Base-by-base conservation (phyloP, 2,888 invertebrate genomes). In the Cantharis lateralis region DNA sequence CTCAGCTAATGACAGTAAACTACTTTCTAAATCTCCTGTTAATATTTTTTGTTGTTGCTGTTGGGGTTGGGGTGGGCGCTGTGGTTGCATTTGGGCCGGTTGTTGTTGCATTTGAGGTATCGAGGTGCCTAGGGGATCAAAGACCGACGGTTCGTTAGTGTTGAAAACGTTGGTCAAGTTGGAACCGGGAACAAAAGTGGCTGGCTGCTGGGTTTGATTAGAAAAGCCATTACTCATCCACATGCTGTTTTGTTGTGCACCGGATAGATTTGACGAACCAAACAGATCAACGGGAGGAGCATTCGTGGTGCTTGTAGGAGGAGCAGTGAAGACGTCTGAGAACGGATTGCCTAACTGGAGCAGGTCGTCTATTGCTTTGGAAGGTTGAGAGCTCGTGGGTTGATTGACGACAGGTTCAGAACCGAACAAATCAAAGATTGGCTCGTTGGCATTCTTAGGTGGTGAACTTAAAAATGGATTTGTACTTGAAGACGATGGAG, bases 1-100 rank as follows among this genome's bases (percentile, higher is more conserved):
- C 89, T 98, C 96, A 79, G 97, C 98, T 83, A 98, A 91, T 81
- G 95, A 95, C 78, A 97, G 97, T 79, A 98, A 93, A 83, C 97
- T 98, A 82, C 96, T 95, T 88, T 98, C 98, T 87, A 98, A 90
- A 89, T 98, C 98, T 71, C 97, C 96, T 15, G 97, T 96, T 79
- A 98, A 91, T 75, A 98, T 93, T 84, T 91, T 91, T 9, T 86
- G 82, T 16, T 87, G 88, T 74, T 85, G 87, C 26, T 86, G 83
- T 18, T 86, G 86, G 68, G 84, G 82, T 26, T 85, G 86, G 63
- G 85, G 85, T 81, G 79, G 82, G 63, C 82, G 81, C 24, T 83
- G 81, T 5, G 80, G 81, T 28, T 80, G 82, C 18, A 83, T 77
- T 76, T 83, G 81, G 66, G 88, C 86, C 81, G 89, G 89, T 81